Evolutionary conservation across 2,797 vertebrate genomes (phyloP).

Genomic region (Enteromius afrohamiltoni): DNA sequence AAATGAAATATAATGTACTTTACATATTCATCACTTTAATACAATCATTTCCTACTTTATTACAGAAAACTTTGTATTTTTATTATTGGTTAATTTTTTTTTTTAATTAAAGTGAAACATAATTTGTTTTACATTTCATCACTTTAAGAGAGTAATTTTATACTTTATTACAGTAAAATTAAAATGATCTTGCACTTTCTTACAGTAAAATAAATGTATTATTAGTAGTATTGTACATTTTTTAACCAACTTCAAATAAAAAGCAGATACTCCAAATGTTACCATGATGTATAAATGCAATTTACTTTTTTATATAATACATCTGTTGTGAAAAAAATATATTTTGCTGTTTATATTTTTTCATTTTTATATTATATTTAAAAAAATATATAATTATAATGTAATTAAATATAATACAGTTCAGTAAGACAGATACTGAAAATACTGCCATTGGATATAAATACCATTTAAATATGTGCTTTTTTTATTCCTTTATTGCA

Average conservation of each 20-base stretch:
- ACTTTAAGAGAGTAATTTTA: background rate
- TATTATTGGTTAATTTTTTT: no score
- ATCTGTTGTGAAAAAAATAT: no score
- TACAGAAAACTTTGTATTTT: no score
- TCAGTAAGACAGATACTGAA: background rate
- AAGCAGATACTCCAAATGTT: background rate
- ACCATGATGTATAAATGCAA: background rate
- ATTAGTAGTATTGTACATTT: background rate
- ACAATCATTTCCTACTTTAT: no score
- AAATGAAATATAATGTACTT: background rate
- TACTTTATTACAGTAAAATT: background rate
- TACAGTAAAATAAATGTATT: background rate
- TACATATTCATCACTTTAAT: background rate
- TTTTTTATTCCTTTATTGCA: background rate
- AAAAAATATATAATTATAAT: background rate
- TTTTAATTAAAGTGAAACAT: no score
- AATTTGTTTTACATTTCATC: no score
- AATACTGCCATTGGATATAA: background rate
- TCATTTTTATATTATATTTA: background rate
- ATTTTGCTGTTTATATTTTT: background rate
- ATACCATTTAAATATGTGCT: background rate
- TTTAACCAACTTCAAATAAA: background rate
- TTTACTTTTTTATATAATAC: background rate
- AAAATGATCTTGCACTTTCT: background rate
- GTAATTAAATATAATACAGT: no score